These are phyloP conservation scores for Pollenia labialis DNA, from an alignment of 2,888 invertebrate genomes.

Conservation along the genomic window DNA sequence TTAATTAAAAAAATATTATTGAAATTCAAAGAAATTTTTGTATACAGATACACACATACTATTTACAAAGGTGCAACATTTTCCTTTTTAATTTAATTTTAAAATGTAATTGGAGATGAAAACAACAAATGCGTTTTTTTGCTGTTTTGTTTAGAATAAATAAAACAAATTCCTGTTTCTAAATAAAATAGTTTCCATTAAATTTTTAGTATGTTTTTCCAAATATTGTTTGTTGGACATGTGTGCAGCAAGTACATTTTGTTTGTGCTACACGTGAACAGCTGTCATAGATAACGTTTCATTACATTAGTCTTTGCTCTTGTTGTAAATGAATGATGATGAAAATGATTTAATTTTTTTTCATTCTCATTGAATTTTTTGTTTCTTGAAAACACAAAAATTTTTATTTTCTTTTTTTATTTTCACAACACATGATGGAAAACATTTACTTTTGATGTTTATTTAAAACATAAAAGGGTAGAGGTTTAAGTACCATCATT, in stretches of 20 bases:
- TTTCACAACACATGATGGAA: neutral
- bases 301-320: slow-evolving; percentile 58
- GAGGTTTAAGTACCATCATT: slow-evolving; percentile 19
- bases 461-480: slow-evolving; percentile 36
- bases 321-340: slow-evolving; percentile 57
- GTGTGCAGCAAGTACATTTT: neutral
- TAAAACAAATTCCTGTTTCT: slow-evolving; percentile 55
- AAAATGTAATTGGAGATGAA: slow-evolving; percentile 64
- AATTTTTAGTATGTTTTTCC: slow-evolving; percentile 42
- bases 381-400: slow-evolving; percentile 25
- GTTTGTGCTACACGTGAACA: slow-evolving; percentile 63
- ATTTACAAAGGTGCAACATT: slow-evolving; percentile 30
- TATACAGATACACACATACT: neutral
- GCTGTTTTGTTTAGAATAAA: slow-evolving; percentile 46
- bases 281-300: slow-evolving; percentile 65
- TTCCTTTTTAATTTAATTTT: slow-evolving; percentile 49
- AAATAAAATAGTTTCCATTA: slow-evolving; percentile 51
- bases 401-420: slow-evolving; percentile 16
- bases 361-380: slow-evolving; percentile 10
- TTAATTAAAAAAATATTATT: slow-evolving; percentile 40
- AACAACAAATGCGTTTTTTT: slow-evolving; percentile 48
- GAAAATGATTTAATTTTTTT: slow-evolving; percentile 51
- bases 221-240: slow-evolving; percentile 6
- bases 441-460: slow-evolving; percentile 31
- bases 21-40: slow-evolving; percentile 14